Conservation (phyloP, 1,140 invertebrate genomes). For the Dryas iulia region DNA sequence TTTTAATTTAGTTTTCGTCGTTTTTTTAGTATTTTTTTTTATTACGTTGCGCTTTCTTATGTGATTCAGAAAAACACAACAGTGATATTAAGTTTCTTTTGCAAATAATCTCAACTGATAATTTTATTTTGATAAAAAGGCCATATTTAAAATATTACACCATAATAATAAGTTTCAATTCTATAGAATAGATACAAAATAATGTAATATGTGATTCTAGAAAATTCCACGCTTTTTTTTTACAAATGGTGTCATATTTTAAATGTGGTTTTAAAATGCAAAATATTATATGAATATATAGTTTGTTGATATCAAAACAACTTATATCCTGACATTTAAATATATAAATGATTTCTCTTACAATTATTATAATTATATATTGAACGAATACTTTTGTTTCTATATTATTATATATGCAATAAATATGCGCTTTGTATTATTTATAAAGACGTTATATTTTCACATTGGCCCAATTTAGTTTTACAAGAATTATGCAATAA, state of each 20-base stretch:
- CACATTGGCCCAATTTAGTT: neutral
- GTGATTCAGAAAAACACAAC: neutral
- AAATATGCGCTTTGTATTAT: constrained; percentile 1
- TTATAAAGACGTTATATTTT: neutral
- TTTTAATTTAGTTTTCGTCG: no score
- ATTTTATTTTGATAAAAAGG: neutral
- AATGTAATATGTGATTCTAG: neutral
- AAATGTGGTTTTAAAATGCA: neutral
- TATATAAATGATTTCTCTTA: neutral
- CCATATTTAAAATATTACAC: neutral
- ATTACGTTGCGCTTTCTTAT: neutral
- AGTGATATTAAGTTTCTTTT: constrained; percentile 1
- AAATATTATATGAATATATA: neutral
- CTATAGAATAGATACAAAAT: neutral
- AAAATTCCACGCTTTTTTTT: neutral
- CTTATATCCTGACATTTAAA: neutral
- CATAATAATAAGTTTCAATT: neutral
- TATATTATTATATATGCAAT: constrained; percentile 1
- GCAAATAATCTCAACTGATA: constrained; percentile 1
- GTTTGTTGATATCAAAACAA: neutral
- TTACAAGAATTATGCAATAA: neutral
- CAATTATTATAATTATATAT: neutral
- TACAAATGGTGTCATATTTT: neutral
- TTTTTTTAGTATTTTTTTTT: no score
- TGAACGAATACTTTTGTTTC: neutral